Evolutionary conservation across 2,888 invertebrate species (phyloP).

Genomic region (Autographa gamma): DNA sequence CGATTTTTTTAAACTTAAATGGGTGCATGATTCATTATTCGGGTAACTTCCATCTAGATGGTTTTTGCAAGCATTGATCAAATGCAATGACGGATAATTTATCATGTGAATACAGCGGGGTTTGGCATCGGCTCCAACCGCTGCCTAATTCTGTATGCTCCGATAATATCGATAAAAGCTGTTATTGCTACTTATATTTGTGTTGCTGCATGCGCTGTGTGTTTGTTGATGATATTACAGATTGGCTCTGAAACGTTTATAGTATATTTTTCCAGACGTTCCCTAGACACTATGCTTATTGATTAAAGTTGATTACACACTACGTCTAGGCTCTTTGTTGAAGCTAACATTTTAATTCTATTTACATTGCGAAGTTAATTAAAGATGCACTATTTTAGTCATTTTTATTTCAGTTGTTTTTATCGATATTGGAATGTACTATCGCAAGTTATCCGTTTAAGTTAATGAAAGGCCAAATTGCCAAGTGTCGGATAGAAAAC

Average conservation of each 20-base stretch:
- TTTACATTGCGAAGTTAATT: neutral
- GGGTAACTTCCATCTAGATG: conserved; percentile 58
- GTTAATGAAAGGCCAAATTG: conserved; percentile 14
- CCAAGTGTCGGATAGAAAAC: conserved; percentile 27
- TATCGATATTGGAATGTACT: neutral
- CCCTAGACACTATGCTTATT: conserved; percentile 2
- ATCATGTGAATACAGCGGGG: conserved; percentile 44
- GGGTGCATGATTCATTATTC: conserved; percentile 66
- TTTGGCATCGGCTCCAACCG: conserved; percentile 22
- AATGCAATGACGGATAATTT: conserved; percentile 58
- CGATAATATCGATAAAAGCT: conserved; percentile 8
- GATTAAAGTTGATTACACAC: neutral
- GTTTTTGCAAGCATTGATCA: conserved; percentile 64
- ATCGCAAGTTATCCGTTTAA: neutral
- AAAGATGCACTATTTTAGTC: neutral
- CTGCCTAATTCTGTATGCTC: conserved; percentile 19
- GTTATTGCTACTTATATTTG: neutral
- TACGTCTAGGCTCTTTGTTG: neutral
- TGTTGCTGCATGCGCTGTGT: neutral
- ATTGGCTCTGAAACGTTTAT: neutral
- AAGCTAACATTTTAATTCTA: neutral
- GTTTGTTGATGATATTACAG: neutral
- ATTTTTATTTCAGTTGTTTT: neutral
- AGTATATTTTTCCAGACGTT: neutral
- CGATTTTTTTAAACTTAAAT: conserved; percentile 28